Percentiles rank a stretch among this genome's conserved stretches.
These are phyloP conservation scores for Heliconius nattereri DNA, from an alignment of 1,140 invertebrate species.

Conservation along the genomic window DNA sequence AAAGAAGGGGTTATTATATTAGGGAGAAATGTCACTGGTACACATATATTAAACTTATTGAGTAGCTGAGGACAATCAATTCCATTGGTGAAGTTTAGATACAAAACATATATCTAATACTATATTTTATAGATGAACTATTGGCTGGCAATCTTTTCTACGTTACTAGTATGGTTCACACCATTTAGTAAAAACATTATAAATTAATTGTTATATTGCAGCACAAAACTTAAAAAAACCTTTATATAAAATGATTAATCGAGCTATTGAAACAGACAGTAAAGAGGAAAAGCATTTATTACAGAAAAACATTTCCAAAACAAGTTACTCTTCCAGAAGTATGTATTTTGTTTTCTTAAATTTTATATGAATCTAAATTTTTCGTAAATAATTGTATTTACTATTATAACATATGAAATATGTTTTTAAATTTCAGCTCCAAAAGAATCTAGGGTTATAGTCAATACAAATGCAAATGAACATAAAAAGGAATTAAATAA, in stretches of 20 bases:
- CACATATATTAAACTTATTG: no score
- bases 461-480: constrained; percentile 47
- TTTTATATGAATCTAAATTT: background rate
- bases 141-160: no score
- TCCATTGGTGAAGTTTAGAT: no score
- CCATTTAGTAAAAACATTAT: background rate
- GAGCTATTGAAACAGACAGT: constrained; percentile 45
- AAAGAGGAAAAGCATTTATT: constrained; percentile 47
- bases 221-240: constrained; percentile 44
- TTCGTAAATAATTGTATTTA: background rate
- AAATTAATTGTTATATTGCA: constrained; percentile 32
- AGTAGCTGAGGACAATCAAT: no score
- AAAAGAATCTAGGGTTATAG: constrained; percentile 43
- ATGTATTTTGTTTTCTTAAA: constrained; percentile 11
- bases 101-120: no score
- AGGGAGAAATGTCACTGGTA: no score
- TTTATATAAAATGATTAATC: constrained; percentile 45
- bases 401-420: background rate
- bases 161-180: no score
- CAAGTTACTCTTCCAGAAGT: constrained; percentile 51
- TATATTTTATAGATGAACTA: no score
- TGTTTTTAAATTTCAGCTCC: constrained; percentile 36
- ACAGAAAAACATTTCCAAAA: constrained; percentile 49
- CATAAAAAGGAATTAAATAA: constrained; percentile 48
- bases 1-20: no score